These are phyloP conservation scores for Chymomyza amoena DNA, from an alignment of 2,888 invertebrate species.

Conservation along the genomic window DNA sequence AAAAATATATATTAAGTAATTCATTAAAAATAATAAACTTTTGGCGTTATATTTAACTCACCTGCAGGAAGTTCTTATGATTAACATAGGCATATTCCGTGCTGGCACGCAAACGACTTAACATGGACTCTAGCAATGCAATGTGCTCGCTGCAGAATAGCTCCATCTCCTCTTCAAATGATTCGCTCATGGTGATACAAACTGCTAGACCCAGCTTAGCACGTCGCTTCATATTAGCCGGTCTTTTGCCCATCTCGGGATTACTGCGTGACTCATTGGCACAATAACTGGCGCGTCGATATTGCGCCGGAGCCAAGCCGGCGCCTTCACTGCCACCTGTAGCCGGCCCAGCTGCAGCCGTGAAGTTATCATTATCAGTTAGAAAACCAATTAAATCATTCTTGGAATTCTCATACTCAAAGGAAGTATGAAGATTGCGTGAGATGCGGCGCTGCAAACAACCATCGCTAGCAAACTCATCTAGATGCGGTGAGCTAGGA, in stretches of 20 bases:
- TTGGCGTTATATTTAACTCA: slow-evolving; percentile 59
- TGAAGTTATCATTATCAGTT: slow-evolving; percentile 75
- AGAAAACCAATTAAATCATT: slow-evolving; percentile 78
- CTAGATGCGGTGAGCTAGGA: slow-evolving; percentile 57
- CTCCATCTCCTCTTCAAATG: slow-evolving; percentile 84
- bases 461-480: slow-evolving; percentile 80
- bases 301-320: slow-evolving; percentile 68
- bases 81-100: slow-evolving; percentile 84
- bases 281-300: slow-evolving; percentile 68
- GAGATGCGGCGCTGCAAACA: slow-evolving; percentile 82
- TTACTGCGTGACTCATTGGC: slow-evolving; percentile 76
- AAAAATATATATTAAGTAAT: not conserved
- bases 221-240: slow-evolving; percentile 58
- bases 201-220: slow-evolving; percentile 85
- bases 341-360: slow-evolving; percentile 12
- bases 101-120: slow-evolving; percentile 84
- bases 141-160: slow-evolving; percentile 90
- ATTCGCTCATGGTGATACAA: slow-evolving; percentile 81
- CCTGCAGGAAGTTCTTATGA: slow-evolving; percentile 79
- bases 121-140: slow-evolving; percentile 85
- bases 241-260: slow-evolving; percentile 76
- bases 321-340: slow-evolving; percentile 71
- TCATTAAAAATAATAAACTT: not conserved
- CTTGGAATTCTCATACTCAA: slow-evolving; percentile 77
- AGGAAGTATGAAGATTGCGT: slow-evolving; percentile 80